Evolutionary conservation across 2,888 invertebrate genomes (phyloP).

Genomic region (Pyrgus malvae): DNA sequence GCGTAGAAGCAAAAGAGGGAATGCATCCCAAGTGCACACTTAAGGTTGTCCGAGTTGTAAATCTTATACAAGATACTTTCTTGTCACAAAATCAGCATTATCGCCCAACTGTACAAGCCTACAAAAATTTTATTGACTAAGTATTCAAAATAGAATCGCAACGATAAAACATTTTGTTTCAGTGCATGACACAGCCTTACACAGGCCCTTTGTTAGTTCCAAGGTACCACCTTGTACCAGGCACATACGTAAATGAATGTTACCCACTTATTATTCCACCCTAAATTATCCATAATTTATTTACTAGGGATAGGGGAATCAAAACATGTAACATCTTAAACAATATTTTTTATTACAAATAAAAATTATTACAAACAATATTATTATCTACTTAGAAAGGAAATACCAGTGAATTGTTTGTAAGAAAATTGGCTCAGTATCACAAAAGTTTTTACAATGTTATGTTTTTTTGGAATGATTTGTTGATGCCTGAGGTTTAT

Average conservation of each 20-base stretch:
- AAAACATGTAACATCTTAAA: constrained; percentile 5
- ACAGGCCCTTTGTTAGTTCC: constrained; percentile 15
- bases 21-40: too few species aligned
- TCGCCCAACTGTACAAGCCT: too few species aligned
- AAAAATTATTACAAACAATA: constrained; percentile 8
- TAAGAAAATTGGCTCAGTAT: constrained; percentile 1
- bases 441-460: not conserved
- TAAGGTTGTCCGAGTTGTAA: too few species aligned
- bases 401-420: constrained; percentile 2
- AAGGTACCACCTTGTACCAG: constrained; percentile 36
- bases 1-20: too few species aligned
- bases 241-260: constrained; percentile 15
- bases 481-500: not conserved
- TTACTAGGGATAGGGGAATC: not conserved
- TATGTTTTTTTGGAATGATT: not conserved
- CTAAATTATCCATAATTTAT: too few species aligned
- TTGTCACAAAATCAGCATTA: too few species aligned
- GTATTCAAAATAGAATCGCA: too few species aligned
- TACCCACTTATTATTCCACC: not conserved
- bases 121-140: too few species aligned
- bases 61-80: too few species aligned
- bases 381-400: constrained; percentile 4
- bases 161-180: not conserved
- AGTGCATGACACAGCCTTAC: constrained; percentile 13
- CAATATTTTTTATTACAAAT: constrained; percentile 18